Base-by-base conservation (phyloP, 2,113 vertebrate species). In the Lampris megalopsis region DNA sequence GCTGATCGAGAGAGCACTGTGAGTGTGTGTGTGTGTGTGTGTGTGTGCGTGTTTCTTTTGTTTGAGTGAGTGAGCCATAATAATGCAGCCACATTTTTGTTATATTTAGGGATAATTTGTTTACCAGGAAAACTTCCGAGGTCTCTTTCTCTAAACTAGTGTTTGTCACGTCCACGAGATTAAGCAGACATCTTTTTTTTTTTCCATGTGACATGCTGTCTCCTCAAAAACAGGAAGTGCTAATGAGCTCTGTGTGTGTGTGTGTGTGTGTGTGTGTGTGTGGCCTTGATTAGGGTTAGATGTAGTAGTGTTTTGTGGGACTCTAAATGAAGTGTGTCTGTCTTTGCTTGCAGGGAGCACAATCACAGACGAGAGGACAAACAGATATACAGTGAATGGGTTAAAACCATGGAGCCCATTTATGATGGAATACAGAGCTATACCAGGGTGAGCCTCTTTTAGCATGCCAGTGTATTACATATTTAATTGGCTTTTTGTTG, bases 1-100 rank as follows among this genome's bases (percentile, higher is more conserved):
- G 63, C 90, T 94, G 48, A 87, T 94, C 1, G 87, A 93, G 79
- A 83, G 81, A 82, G 90, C 83, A 0, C 88, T 94, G 93, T 94
- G 84, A 93, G 93, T 87, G 11, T 50, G 2, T 3, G 10, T 7
- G 38, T 0, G 13, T 13, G 40, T 11, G 47, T 35, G 43, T n/a
- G 5, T 38, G 45, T 36, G 68, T 5, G 24, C 24, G 43, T 45
- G 43, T 45, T 45, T 5, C 43, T 45, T 45, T 7, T 45, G 43
- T 45, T 7, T 45, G 24, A 24, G 24, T 24, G 24, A 24, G 24
- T 24, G 24, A 24, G 43, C 43, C 43, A 5, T 7, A 5, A 4
- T 45, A 7, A 45, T 2, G 43, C 7, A 45, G 43, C 7, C 7
- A 45, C 4, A 7, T 45, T 45, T 45, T 45, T 45, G 43, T 24